Evolutionary conservation across 2,113 vertebrate genomes (phyloP).

Genomic region (Microtus montanus): DNA sequence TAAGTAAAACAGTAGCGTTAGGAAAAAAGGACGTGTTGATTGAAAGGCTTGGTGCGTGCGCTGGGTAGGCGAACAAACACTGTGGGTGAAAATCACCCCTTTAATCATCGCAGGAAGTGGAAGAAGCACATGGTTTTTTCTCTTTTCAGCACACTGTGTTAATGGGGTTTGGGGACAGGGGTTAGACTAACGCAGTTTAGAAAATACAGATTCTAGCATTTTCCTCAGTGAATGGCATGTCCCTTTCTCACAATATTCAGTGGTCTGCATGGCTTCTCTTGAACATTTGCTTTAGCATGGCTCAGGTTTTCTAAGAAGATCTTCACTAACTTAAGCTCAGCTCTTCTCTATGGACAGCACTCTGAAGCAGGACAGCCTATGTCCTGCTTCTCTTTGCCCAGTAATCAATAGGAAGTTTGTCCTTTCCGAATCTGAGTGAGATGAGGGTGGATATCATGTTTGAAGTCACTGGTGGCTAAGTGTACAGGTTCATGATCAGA

Average conservation of each 20-base stretch:
- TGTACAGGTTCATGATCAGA: not conserved
- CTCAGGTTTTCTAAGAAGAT: not conserved
- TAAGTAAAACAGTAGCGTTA: conserved; percentile 76
- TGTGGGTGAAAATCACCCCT: conserved; percentile 27
- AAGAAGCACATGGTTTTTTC: conserved; percentile 20
- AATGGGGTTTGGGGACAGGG: not conserved
- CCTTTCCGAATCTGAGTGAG: not conserved
- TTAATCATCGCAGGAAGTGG: conserved; percentile 27
- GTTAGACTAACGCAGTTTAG: not conserved
- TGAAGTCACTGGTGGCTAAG: not conserved
- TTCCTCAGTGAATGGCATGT: not conserved
- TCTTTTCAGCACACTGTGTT: not conserved
- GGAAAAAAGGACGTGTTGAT: conserved; percentile 64
- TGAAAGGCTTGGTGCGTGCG: conserved; percentile 53
- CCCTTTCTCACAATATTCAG: not conserved
- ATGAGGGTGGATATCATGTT: not conserved
- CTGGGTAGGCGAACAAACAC: conserved; percentile 43
- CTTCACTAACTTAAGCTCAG: not conserved
- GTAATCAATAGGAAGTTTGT: not conserved
- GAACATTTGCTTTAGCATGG: not conserved
- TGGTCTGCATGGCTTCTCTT: not conserved
- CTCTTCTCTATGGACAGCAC: not conserved
- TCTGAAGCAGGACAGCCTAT: not conserved
- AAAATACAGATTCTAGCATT: conserved; percentile 5
- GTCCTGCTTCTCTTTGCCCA: not conserved